These are phyloP conservation scores for Sinocyclocheilus rhinocerous DNA, from an alignment of 2,113 vertebrate genomes.

Conservation along the genomic window DNA sequence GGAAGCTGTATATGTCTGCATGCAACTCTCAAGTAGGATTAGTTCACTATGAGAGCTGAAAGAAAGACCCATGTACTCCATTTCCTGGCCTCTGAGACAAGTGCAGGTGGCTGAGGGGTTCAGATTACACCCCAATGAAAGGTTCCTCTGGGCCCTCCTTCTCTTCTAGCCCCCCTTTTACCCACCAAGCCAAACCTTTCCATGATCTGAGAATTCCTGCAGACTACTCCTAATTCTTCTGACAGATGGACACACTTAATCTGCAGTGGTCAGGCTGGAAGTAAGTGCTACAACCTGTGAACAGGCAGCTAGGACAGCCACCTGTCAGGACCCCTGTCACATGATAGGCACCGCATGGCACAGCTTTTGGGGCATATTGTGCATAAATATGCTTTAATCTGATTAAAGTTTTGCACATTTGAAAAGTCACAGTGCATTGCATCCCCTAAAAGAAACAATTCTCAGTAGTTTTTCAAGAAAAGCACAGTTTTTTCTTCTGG, in stretches of 20 bases:
- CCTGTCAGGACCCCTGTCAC: constrained; percentile 62
- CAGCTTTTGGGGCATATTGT: background rate
- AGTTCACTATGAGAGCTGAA: constrained; percentile 35
- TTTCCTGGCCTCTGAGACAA: constrained; percentile 61
- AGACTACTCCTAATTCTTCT: constrained; percentile 73
- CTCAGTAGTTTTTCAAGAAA: too few relatives aligned
- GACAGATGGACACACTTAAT: constrained; percentile 74
- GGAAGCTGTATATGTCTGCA: constrained; percentile 33
- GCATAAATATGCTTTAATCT: background rate
- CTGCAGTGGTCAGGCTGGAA: constrained; percentile 60
- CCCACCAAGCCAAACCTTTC: constrained; percentile 42
- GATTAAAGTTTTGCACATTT: background rate
- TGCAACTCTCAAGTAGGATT: constrained; percentile 52
- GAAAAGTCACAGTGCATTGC: background rate
- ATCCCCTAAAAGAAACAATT: background rate
- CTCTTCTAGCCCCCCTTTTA: constrained; percentile 20
- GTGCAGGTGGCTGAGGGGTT: constrained; percentile 75
- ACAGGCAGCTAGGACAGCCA: constrained; percentile 68
- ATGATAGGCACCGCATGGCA: constrained; percentile 62
- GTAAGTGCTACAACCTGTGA: constrained; percentile 71
- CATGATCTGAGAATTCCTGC: constrained; percentile 73
- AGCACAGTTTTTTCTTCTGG: too few relatives aligned
- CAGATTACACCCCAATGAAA: constrained; percentile 70
- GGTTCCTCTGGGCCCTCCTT: constrained; percentile 31
- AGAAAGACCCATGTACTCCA: constrained; percentile 52